phyloP scores from a whole-genome alignment of 1,140 invertebrate species.

The Drusus annulatus region DNA sequence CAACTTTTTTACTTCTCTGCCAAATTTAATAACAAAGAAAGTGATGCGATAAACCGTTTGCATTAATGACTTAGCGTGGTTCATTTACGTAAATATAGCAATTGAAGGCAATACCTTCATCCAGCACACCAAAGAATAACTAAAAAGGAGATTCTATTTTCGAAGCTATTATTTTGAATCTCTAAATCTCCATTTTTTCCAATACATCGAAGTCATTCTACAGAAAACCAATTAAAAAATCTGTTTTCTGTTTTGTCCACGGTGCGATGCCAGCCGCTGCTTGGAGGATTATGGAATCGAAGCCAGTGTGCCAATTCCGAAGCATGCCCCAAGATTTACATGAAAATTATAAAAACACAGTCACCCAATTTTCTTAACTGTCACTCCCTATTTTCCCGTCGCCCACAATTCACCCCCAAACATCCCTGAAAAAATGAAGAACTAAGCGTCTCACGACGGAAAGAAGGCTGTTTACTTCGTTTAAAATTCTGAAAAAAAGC shows the following conservation, averaged over 20 bases:
- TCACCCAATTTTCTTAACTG: conserved; percentile 41
- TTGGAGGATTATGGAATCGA: neutral
- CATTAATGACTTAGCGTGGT: too few species aligned
- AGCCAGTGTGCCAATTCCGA: conserved; percentile 19
- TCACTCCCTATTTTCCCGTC: conserved; percentile 23
- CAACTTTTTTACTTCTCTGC: too few species aligned
- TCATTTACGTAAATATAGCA: too few species aligned
- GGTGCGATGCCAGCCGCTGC: neutral
- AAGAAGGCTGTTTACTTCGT: conserved; percentile 26
- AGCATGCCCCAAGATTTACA: conserved; percentile 31
- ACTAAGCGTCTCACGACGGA: neutral
- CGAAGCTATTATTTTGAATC: too few species aligned
- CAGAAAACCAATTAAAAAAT: conserved; percentile 14
- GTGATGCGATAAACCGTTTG: too few species aligned
- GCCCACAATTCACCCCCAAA: neutral
- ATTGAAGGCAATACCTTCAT: too few species aligned
- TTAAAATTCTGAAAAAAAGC: conserved; percentile 21
- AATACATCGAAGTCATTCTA: conserved; percentile 1
- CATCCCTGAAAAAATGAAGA: conserved; percentile 12
- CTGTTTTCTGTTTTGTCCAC: conserved; percentile 1
- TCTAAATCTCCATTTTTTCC: neutral
- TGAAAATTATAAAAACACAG: conserved; percentile 31
- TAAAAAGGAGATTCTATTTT: too few species aligned
- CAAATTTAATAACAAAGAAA: too few species aligned
- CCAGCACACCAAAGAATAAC: too few species aligned